A percentile compares a stretch with the other conserved stretches of the same genome.
Conservation (phyloP, 2,797 vertebrate species). For the Chelon auratus region DNA sequence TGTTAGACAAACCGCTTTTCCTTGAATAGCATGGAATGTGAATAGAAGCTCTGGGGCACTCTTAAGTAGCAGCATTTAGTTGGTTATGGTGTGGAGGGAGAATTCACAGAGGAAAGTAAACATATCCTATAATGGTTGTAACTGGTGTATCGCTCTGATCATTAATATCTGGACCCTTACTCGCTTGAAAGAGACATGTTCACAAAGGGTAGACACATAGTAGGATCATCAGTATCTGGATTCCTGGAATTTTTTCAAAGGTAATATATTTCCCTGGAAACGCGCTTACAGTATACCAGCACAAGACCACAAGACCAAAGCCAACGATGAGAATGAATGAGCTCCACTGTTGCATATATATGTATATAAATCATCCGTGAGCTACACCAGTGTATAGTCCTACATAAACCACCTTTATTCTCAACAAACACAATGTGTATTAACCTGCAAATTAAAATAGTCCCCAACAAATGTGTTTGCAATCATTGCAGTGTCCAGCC, state of each 20-base stretch:
- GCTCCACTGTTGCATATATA: conserved; percentile 8
- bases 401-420: background rate
- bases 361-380: background rate
- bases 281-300: background rate
- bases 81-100: too few species aligned
- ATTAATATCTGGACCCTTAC: too few species aligned
- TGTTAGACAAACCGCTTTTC: background rate
- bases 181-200: too few species aligned
- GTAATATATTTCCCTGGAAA: background rate
- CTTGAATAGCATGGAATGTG: background rate
- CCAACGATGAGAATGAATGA: background rate
- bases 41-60: background rate
- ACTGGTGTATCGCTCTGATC: too few species aligned
- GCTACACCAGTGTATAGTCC: background rate
- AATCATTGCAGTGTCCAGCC: background rate
- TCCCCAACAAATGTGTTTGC: background rate
- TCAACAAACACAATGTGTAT: background rate
- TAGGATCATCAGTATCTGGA: too few species aligned
- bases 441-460: background rate
- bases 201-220: too few species aligned
- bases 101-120: too few species aligned
- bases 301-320: conserved; percentile 15
- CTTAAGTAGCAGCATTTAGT: background rate
- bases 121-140: too few species aligned
- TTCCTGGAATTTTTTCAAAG: too few species aligned